Base-by-base conservation (phyloP, 2,888 invertebrate species). In the Ophion ventricosus region DNA sequence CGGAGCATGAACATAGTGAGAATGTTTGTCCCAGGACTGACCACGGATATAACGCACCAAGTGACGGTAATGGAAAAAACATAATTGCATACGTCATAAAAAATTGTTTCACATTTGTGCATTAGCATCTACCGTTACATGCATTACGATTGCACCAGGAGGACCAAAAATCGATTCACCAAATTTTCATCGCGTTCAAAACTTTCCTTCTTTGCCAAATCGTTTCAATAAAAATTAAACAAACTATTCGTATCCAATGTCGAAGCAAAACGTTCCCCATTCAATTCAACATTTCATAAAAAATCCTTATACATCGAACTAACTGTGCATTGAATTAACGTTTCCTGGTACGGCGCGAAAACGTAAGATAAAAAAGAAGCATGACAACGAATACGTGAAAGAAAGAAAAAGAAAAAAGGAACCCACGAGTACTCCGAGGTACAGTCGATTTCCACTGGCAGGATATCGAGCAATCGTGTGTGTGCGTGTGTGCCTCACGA, bases 401-500 rank as follows among this genome's bases (percentile, higher is more conserved):
- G 25, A 23, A 49, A 61, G 14, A 25, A 10, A 59, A 8, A 29
- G 29, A 29, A 4, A 29, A 4, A 29, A 4, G 4, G 25, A 26
- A 49, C 20, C 23, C 26, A 23, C 61, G 43, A 66, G 66, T 23
- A 20, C 23, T 29, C 29, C 26, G 56, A 4, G 17, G 35, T 25
- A 8, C 35, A 23, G 66, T 74, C 63, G 29, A 76, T 66, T 76
- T 76, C 56, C 66, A 76, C 29, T 29, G 20, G 5, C 64, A 76
- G 75, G 66, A 66, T 35, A 66, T 17, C 64, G 64, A 76, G 66
- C 66, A 74, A 2, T 14, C 40, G 43, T 17, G 43, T 23, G 17
- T 43, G 29, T 49, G 14, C 10, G 54, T 69, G 20, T 23, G 23
- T 67, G 5, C 23, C 26, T 66, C 54, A 25, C 56, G 23, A 66